A percentile compares a stretch with the other conserved stretches of the same genome.
Evolutionary conservation across 2,797 vertebrate genomes (phyloP).

Genomic region (Lates japonicus): DNA sequence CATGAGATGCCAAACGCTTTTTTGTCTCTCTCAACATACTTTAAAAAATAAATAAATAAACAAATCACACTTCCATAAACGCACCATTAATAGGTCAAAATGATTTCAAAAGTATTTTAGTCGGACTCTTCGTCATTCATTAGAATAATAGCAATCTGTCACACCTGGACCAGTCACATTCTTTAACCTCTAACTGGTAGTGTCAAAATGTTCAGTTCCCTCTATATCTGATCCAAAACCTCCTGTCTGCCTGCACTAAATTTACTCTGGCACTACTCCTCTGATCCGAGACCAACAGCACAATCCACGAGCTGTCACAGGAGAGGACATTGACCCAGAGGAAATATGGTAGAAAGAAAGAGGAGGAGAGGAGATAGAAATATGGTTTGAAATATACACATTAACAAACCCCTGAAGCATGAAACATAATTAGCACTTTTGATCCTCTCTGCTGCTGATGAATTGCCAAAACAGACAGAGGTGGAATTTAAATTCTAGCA

Average conservation of each 20-base stretch:
- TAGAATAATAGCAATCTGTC: not conserved
- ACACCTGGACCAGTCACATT: conserved; percentile 59
- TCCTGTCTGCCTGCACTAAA: conserved; percentile 40
- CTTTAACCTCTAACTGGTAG: conserved; percentile 20
- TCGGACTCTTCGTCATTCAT: not conserved
- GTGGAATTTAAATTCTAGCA: conserved; percentile 48
- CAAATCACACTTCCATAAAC: not conserved
- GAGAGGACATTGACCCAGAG: conserved; percentile 23
- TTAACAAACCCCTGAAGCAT: conserved; percentile 33
- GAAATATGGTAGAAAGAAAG: conserved; percentile 17
- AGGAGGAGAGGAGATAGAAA: conserved; percentile 1
- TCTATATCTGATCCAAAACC: conserved; percentile 43
- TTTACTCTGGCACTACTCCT: conserved; percentile 21
- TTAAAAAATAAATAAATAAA: not conserved
- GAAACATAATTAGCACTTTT: conserved; percentile 61
- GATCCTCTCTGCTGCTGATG: conserved; percentile 54
- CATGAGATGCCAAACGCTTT: conserved; percentile 29
- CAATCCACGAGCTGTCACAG: conserved; percentile 29
- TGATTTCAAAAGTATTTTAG: not conserved
- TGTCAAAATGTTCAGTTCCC: conserved; percentile 35
- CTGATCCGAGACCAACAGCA: conserved; percentile 47
- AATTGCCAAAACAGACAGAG: conserved; percentile 40
- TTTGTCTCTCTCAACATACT: not conserved
- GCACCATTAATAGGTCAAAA: not conserved
- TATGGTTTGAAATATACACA: conserved; percentile 2